phyloP scores from a whole-genome alignment of 1,140 invertebrate species.

The Sogatella furcifera region DNA sequence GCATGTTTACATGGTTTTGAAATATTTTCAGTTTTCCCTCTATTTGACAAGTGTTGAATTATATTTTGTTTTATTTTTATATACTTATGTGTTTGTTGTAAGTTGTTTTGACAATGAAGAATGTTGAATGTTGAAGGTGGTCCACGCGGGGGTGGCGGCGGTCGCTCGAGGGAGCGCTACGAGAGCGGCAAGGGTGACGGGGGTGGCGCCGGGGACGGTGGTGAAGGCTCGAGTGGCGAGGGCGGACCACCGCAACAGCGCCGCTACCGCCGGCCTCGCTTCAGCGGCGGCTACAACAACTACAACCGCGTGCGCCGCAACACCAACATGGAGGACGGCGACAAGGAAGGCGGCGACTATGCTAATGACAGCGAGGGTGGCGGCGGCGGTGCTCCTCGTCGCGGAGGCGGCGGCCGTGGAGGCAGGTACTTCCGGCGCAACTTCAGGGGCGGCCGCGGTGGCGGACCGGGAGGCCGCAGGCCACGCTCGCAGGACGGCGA shows the following conservation, averaged over 20 bases:
- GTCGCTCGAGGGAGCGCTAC: constrained; percentile 18
- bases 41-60: too few relatives aligned
- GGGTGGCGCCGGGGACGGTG: constrained; percentile 13
- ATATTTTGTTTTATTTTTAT: too few relatives aligned
- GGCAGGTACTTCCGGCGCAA: constrained; percentile 50
- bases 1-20: too few relatives aligned
- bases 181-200: constrained; percentile 6
- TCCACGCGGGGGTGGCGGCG: constrained; percentile 22
- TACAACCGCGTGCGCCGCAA: constrained; percentile 13
- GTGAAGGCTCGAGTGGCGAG: constrained; percentile 21
- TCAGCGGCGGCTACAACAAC: constrained; percentile 17
- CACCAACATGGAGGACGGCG: constrained; percentile 21
- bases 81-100: too few relatives aligned
- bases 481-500: constrained; percentile 42
- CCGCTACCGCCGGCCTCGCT: constrained; percentile 27
- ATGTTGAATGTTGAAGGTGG: too few relatives aligned
- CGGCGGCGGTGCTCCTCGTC: constrained; percentile 32
- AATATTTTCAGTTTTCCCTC: too few relatives aligned
- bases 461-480: constrained; percentile 37
- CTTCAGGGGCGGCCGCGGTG: constrained; percentile 44
- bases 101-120: too few relatives aligned
- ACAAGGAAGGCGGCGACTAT: constrained; percentile 30
- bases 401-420: constrained; percentile 31
- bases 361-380: constrained; percentile 30
- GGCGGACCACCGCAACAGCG: constrained; percentile 16